Evolutionary conservation across 2,888 invertebrate genomes (phyloP), one percentile per base, ranked within the genome.

Genomic region (Caenorhabditis sp.): DNA sequence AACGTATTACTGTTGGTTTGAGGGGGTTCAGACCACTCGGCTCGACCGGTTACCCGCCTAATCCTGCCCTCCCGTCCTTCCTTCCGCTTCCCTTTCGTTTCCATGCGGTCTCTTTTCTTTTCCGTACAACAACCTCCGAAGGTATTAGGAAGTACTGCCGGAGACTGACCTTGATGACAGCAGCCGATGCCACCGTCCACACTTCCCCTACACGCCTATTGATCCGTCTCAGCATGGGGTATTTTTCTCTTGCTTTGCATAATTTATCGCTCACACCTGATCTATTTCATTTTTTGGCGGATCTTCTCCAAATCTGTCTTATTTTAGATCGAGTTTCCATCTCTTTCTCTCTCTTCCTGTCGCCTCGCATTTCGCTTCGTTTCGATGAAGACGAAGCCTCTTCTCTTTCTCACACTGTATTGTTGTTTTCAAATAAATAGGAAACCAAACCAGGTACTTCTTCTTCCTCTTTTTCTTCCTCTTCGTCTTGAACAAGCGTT

Each of bases 231-330:
- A 67, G 76, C 61, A 53, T 60, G 76, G 50, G 35, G 53, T 61
- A 55, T 40, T 18, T 50, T 56, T 44, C 71, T 50, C 51, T 22
- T 67, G 24, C 65, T 76, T 76, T 76, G 76, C 76, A 76, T 76
- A 76, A 76, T 67, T 76, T 76, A 76, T 76, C 76, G 76, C 61
- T 55, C 51, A 61, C 76, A 67, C 76, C 76, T 76, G 67, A 76
- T 76, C 76, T 67, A 53, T 40, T 67, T n/a, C n/a, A n/a, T 61
- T 60, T 65, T 76, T 67, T 50, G 56, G n/a, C 47, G n/a, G 18
- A 18, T 32, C n/a, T 56, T 53, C 26, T 53, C 13, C 15, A n/a
- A n/a, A n/a, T n/a, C n/a, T n/a, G n/a, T n/a, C n/a, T n/a, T n/a
- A 61, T 67, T 74, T 74, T 18, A 55, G 55, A 64, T 67, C 60